Conservation (phyloP, 2,797 vertebrate species). For the Pseudochromis fuscus region DNA sequence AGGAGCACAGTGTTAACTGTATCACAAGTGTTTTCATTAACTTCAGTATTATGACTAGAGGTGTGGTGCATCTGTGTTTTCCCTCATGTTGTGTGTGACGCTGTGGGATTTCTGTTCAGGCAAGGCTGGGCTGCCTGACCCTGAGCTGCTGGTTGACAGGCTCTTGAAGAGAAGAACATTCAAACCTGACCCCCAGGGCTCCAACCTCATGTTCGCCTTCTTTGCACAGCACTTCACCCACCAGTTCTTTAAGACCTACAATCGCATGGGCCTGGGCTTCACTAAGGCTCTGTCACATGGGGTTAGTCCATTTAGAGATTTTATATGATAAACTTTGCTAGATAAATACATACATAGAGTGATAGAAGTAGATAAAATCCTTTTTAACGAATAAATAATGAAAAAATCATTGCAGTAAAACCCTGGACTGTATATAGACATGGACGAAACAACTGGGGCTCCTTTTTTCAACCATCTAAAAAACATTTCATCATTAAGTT, state of each 20-base stretch:
- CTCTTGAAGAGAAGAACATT: slow-evolving; percentile 91
- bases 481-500: too few relatives aligned
- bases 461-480: too few relatives aligned
- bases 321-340: too few relatives aligned
- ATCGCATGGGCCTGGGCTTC: slow-evolving; percentile 92
- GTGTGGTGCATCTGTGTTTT: slow-evolving; percentile 31
- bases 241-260: slow-evolving; percentile 97
- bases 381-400: too few relatives aligned
- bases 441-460: too few relatives aligned
- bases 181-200: slow-evolving; percentile 89
- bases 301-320: slow-evolving; percentile 82
- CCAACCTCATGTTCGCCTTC: slow-evolving; percentile 97
- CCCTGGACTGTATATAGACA: too few relatives aligned
- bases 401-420: too few relatives aligned
- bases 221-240: slow-evolving; percentile 99
- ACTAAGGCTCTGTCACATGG: slow-evolving; percentile 93
- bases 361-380: too few relatives aligned
- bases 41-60: slow-evolving; percentile 56
- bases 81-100: slow-evolving; percentile 13
- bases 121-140: slow-evolving; percentile 87
- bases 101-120: slow-evolving; percentile 80
- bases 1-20: slow-evolving; percentile 16
- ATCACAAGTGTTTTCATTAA: slow-evolving; percentile 40
- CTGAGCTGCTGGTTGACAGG: slow-evolving; percentile 85
- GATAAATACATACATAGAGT: too few relatives aligned